Evolutionary conservation across 1,140 invertebrate species (phyloP), one percentile per base, ranked within the genome.

Genomic region (Tetragonula clypearis): DNA sequence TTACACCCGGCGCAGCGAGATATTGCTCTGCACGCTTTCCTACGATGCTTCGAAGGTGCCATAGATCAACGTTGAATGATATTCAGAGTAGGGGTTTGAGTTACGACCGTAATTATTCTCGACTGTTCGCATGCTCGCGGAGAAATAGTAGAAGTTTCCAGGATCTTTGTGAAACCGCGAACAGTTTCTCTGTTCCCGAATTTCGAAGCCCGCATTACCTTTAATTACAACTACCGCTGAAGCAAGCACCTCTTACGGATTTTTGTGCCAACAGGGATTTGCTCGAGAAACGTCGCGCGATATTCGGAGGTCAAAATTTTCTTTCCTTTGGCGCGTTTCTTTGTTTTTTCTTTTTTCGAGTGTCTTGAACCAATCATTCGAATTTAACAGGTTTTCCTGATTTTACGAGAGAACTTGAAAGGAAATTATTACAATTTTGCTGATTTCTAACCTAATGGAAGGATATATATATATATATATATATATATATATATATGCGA

Each of bases 11-110:
- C 74, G 12, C 8, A 5, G 12, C 6, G 55, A 77, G 41, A 21
- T 14, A 49, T 21, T 30, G 41, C 19, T 53, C 49, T 30, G 15
- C 62, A 49, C n/a, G 17, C 30, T 79, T 79, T 49, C 19, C 11
- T 21, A 1, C 14, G 49, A 21, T 30, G 55, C 56, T 41, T 76
- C 12, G 55, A 76, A 26, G 66, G 60, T 26, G 26, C 19, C 60
- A 53, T 66, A 55, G 41, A 79, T 78, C 76, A 66, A 60, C 30
- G 55, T 9, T 60, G 74, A 76, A 62, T 79, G 55, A 79, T 66
- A 60, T 66, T 79, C 62, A 53, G 62, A 77, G 62, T 41, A 15
- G n/a, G 21, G 66, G 41, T 55, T 66, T 66, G n/a, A 68, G 30
- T 53, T 55, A 79, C 30, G 49, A 53, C 77, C 12, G 60, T 26